Percentiles rank a stretch among this genome's conserved stretches.
Evolutionary conservation across 23 tunicate species (phyloP).

Genomic region (Trididemnum clinides): DNA sequence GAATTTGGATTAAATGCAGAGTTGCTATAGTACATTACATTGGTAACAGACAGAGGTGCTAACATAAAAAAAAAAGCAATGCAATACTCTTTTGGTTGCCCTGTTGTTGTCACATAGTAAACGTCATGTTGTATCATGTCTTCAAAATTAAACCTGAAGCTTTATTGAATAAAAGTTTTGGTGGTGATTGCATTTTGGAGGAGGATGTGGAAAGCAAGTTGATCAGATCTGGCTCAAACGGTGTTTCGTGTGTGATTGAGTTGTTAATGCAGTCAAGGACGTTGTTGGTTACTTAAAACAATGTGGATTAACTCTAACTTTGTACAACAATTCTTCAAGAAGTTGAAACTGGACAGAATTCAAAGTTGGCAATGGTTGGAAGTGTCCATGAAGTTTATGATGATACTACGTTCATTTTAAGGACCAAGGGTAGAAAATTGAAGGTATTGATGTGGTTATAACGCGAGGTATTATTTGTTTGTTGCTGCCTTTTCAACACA

Average conservation of each 20-base stretch:
- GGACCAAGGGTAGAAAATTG: neutral
- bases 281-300: constrained; percentile 24
- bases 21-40: neutral
- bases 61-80: constrained; percentile 30
- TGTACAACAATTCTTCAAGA: constrained; percentile 15
- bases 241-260: neutral
- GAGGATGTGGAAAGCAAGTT: neutral
- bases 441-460: constrained; percentile 16
- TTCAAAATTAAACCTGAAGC: constrained; percentile 6
- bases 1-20: neutral
- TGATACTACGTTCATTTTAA: constrained; percentile 11
- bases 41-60: constrained; percentile 34
- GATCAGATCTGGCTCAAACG: neutral
- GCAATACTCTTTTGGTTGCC: constrained; percentile 11
- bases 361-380: constrained; percentile 8
- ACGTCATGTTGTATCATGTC: constrained; percentile 15
- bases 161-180: too few species aligned
- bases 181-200: too few species aligned
- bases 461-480: constrained; percentile 1
- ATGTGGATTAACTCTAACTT: neutral
- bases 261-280: neutral
- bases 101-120: constrained; percentile 13
- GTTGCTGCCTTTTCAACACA: neutral
- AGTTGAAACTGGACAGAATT: constrained; percentile 16
- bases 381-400: constrained; percentile 1